Conservation (phyloP, 2,888 invertebrate species). For the Brachypalpus laphriformis region DNA sequence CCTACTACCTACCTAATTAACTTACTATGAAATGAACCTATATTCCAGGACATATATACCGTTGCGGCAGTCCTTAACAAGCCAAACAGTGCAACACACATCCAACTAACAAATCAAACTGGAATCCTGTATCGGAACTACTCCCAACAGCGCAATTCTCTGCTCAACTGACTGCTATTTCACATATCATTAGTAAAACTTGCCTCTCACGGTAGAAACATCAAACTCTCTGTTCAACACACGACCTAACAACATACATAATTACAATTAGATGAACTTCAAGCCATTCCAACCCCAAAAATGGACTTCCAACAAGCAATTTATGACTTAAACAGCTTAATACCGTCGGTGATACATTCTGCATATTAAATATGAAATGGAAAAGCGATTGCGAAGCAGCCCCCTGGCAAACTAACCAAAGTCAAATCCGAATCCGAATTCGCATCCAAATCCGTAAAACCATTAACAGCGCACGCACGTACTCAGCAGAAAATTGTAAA, state of each 20-base stretch:
- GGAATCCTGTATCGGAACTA: neutral
- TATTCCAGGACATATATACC: too few relatives aligned
- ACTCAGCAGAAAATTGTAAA: slow-evolving; percentile 72
- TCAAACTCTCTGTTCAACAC: neutral
- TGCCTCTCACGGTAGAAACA: neutral
- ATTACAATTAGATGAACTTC: slow-evolving; percentile 51
- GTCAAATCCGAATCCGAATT: slow-evolving; percentile 54
- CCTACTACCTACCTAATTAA: too few relatives aligned
- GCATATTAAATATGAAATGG: slow-evolving; percentile 71
- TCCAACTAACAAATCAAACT: neutral
- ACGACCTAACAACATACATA: slow-evolving; percentile 21
- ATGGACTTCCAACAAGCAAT: slow-evolving; percentile 65
- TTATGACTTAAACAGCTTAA: slow-evolving; percentile 68
- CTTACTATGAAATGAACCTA: too few relatives aligned
- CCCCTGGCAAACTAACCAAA: slow-evolving; percentile 42
- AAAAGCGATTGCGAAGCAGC: slow-evolving; percentile 22
- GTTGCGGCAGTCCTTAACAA: too few relatives aligned
- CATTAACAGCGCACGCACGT: slow-evolving; percentile 73
- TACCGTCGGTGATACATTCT: slow-evolving; percentile 60
- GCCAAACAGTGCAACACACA: neutral
- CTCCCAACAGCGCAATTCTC: neutral
- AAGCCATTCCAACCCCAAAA: slow-evolving; percentile 51
- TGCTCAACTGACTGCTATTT: neutral
- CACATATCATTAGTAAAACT: neutral
- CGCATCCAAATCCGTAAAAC: slow-evolving; percentile 60